Base-by-base conservation (phyloP, 2,797 vertebrate species). In the Falco concolor region DNA sequence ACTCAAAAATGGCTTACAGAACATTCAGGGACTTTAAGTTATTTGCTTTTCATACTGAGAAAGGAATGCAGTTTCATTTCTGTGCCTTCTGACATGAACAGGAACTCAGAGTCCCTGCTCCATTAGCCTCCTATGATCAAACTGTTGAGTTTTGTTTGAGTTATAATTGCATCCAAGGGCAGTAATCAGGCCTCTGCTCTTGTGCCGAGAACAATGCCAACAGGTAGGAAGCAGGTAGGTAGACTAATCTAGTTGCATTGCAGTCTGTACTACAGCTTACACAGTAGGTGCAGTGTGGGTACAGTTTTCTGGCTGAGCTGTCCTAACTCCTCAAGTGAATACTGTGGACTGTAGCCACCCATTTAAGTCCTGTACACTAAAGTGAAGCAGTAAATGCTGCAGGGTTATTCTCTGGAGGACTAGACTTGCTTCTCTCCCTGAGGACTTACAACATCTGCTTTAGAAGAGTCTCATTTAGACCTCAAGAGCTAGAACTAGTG, bases 1-100 rank as follows among this genome's bases (percentile, higher is more conserved):
- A 23, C 72, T 89, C 75, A 57, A 47, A 92, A 87, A 34, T 38
- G 20, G 40, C 54, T 92, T 82, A 93, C 12, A 68, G 53, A 57
- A 54, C 24, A 49, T 70, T 63, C 56, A 69, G 38, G 12, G 40
- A 82, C 17, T 54, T 65, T 17, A 67, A 74, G 12, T n/a, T 13
- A 76, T 84, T 87, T 80, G 16, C 16, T 84, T 82, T 69, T 54
- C 84, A 76, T 54, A 77, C 13, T 22, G 44, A 76, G 38, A 72
- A 60, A 82, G 79, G n/a, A 83, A 89, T 6, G 4, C 5, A 67
- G 30, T 52, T 79, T 82, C 30, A 53, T 87, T 95, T 63, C 34
- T 69, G 8, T 86, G 42, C 53, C 67, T 79, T 89, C 64, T 49
- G 52, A 22, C 27, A 65, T 1, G 3, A 64, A 34, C 22, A 78